phyloP scores from a whole-genome alignment of 2,888 invertebrate species.

The Oscheius myriophilus region DNA sequence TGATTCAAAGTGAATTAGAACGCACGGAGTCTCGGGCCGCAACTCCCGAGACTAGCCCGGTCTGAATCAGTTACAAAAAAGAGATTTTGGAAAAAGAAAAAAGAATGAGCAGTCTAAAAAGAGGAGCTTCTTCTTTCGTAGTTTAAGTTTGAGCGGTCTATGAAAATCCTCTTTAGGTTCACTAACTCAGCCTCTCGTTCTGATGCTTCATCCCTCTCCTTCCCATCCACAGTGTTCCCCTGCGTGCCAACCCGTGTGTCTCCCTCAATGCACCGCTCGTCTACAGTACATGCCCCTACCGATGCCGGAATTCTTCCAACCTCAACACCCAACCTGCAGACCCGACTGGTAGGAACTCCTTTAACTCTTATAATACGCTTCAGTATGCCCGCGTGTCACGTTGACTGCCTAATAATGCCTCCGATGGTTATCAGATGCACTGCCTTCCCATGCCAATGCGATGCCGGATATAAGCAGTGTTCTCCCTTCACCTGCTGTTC shows the following conservation, averaged over 20 bases:
- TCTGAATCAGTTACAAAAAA: conserved; percentile 41
- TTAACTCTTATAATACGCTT: background rate
- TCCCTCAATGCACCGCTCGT: conserved; percentile 36
- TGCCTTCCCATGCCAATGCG: conserved; percentile 42
- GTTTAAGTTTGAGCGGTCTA: no score
- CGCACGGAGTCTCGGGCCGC: conserved; percentile 48
- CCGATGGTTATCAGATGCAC: conserved; percentile 42
- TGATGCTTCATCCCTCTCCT: conserved; percentile 39
- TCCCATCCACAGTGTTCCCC: conserved; percentile 37
- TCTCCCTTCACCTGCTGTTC: conserved; percentile 50
- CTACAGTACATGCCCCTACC: conserved; percentile 30
- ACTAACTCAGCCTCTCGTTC: conserved; percentile 42
- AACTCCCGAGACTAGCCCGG: conserved; percentile 46
- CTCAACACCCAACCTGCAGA: conserved; percentile 40
- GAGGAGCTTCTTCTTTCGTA: background rate
- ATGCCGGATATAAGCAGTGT: conserved; percentile 45
- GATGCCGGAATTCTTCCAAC: conserved; percentile 30
- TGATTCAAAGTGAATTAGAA: conserved; percentile 53
- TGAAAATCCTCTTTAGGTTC: conserved; percentile 31
- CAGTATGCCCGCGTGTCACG: conserved; percentile 53
- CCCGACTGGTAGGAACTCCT: conserved; percentile 37
- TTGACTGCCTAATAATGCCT: conserved; percentile 52
- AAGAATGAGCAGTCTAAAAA: background rate
- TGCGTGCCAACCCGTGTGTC: conserved; percentile 44
- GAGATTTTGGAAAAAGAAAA: no score